Percentiles rank a stretch among this genome's conserved stretches.
Conservation (phyloP, 2,888 invertebrate species). For the Agrilus biguttatus region DNA sequence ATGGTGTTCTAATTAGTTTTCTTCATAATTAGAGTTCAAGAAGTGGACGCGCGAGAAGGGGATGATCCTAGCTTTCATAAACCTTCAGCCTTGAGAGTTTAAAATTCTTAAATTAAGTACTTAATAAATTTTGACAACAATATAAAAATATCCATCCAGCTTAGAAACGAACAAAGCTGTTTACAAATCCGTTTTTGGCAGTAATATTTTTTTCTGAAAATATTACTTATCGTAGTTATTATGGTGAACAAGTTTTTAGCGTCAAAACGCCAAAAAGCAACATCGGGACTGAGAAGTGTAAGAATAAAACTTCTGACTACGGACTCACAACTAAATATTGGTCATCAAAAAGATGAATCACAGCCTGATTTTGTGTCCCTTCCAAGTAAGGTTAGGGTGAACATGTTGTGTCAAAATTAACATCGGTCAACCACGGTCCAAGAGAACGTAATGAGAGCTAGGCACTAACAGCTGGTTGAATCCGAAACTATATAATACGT, state of each 20-base stretch:
- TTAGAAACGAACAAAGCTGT: too few relatives aligned
- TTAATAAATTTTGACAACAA: too few relatives aligned
- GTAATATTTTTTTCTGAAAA: too few relatives aligned
- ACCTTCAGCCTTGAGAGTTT: too few relatives aligned
- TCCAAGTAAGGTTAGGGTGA: conserved; percentile 13
- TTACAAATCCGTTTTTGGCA: too few relatives aligned
- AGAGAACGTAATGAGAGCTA: conserved; percentile 26
- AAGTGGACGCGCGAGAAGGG: too few relatives aligned
- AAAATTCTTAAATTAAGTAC: too few relatives aligned
- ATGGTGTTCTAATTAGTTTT: too few relatives aligned
- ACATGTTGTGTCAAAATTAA: conserved; percentile 19
- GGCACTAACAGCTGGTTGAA: conserved; percentile 33
- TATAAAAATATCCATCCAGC: too few relatives aligned
- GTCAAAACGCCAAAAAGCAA: conserved; percentile 14
- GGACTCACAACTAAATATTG: conserved; percentile 32
- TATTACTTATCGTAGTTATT: too few relatives aligned
- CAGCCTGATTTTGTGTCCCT: conserved; percentile 37
- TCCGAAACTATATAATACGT: conserved; percentile 14
- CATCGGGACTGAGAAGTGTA: conserved; percentile 21
- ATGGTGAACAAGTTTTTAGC: conserved; percentile 4
- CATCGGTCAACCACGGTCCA: conserved; percentile 16
- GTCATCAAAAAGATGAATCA: conserved; percentile 36
- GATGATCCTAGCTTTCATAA: too few relatives aligned
- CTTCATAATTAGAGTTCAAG: too few relatives aligned
- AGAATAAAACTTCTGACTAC: conserved; percentile 19